A percentile compares a stretch with the other conserved stretches of the same genome.
Conservation (phyloP, 2,888 invertebrate genomes). For the Morinoia aosen region DNA sequence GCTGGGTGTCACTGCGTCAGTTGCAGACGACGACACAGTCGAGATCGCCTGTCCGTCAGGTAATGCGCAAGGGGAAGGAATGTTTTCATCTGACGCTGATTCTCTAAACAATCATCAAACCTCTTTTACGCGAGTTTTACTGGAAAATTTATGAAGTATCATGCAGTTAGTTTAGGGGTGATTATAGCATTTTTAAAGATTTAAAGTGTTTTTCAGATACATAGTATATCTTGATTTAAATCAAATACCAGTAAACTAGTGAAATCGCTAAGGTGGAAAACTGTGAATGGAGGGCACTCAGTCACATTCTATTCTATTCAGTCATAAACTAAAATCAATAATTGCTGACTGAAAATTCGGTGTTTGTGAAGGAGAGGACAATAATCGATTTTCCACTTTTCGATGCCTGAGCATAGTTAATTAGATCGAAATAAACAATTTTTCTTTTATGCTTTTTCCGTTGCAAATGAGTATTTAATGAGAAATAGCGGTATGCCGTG, state of each 20-base stretch:
- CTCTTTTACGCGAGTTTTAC: background rate
- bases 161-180: background rate
- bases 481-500: too few relatives aligned
- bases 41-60: background rate
- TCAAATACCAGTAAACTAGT: background rate
- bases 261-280: background rate
- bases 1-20: background rate
- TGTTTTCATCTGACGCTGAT: background rate
- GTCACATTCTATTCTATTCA: background rate
- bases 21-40: background rate
- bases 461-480: too few relatives aligned
- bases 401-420: too few relatives aligned
- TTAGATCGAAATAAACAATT: too few relatives aligned
- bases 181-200: background rate
- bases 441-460: too few relatives aligned
- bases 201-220: background rate
- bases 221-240: background rate
- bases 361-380: too few relatives aligned
- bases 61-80: background rate
- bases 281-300: background rate
- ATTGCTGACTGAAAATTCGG: background rate
- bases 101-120: background rate
- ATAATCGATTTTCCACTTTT: too few relatives aligned
- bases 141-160: background rate
- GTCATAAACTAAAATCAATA: background rate